Base-by-base conservation (phyloP, 2,888 invertebrate genomes). In the Limnephilus marmoratus region DNA sequence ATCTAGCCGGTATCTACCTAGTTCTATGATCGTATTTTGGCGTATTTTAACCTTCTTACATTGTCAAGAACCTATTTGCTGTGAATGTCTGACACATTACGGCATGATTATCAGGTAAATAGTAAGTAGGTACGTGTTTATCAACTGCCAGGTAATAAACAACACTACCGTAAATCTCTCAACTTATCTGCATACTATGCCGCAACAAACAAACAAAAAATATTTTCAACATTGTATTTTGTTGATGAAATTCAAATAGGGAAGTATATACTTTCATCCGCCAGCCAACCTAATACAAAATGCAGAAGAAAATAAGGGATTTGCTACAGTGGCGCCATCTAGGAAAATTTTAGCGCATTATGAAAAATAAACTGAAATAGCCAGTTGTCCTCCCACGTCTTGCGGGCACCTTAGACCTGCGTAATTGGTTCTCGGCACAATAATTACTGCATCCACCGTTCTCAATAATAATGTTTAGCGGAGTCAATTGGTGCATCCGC, bases 401-500 rank as follows among this genome's bases (percentile, higher is more conserved):
- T 68, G 18, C 53, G 68, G 68, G 9, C 68, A 68, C 68, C 68
- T 68, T 68, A 24, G 68, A 68, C 80, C 89, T 37, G 80, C n/a
- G 81, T 18, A 24, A 18, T 89, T n/a, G 53, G 81, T 15, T 89
- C 80, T 80, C 81, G 80, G n/a, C 31, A 81, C 31, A 88, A 45
- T 68, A 68, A 68, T 68, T 68, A 68, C 15, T 89, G 81, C 89
- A 89, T 37, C 81, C 34, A 37, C 34, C 34, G 15, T 68, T 24
- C 24, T 68, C 68, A 68, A 68, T 68, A 68, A 68, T 53, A 53
- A 53, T 83, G 49, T 90, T 45, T 45, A 24, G 53, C 37, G 87
- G 80, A 83, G 41, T 90, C 92, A 93, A 93, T 87, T 93, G 92
- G 86, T 91, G 92, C 93, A 93, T 93, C 93, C 93, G 92, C 92